Base-by-base conservation (phyloP, 2,113 vertebrate genomes). In the Sinocyclocheilus rhinocerous region DNA sequence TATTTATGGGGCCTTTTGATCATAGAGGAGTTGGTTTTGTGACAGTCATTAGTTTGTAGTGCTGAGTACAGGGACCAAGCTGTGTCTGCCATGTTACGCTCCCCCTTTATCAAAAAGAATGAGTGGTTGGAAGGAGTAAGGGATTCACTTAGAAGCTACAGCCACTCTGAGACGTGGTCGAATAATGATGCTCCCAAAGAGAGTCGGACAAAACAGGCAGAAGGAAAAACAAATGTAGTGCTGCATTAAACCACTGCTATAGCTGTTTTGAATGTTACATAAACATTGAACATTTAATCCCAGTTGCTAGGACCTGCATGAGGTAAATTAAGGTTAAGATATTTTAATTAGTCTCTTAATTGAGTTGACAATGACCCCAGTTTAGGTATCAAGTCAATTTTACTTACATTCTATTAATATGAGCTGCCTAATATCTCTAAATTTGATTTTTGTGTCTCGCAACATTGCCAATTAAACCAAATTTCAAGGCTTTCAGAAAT, bases 1-100 rank as follows among this genome's bases (percentile, higher is more conserved):
- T 61, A 86, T 86, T 88, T 88, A 59, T 42, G 18, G 15, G 33
- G 33, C 4, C 87, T 86, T 88, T 86, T 88, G 87, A 88, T 88
- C 87, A 81, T 84, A 10, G 45, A 79, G 20, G 24, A 36, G 20
- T 24, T 50, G 76, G 63, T n/a, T 50, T 63, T 84, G 11, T 75
- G 72, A 81, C 48, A 69, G 24, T 69, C 52, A 80, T 76, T 86
- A 45, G 42, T 24, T 12, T 83, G 29, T 80, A 72, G 79, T 84
- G 39, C 80, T 52, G 48, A 80, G 67, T 57, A 63, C 75, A 33
- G 57, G 73, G 63, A 79, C 48, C 24, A 33, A 75, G 26, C 52
- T 26, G 36, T 85, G 48, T 33, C 72, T 73, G 16, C 11, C 33
- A n/a, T 75, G 69, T 61, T 67, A 3, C 59, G 16, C 80, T 29